Percentiles rank a stretch among this genome's conserved stretches.
phyloP scores from a whole-genome alignment of 1,140 invertebrate genomes.

The Amyelois transitella region DNA sequence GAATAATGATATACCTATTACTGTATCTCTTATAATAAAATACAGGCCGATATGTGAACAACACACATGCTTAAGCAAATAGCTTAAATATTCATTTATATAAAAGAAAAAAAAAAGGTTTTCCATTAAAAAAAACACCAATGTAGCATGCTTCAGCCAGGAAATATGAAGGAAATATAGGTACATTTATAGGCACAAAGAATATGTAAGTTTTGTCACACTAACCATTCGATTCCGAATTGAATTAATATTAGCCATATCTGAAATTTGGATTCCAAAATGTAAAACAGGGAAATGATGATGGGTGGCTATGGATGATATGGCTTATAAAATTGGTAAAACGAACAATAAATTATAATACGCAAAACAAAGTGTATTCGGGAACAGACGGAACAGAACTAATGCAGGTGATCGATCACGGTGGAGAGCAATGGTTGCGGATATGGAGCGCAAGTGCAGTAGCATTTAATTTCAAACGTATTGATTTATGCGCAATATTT shows the following conservation, averaged over 20 bases:
- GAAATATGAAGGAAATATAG: neutral
- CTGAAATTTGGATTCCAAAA: neutral
- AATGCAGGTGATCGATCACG: neutral
- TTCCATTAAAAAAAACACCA: neutral
- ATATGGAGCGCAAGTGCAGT: neutral
- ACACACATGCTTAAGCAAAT: neutral
- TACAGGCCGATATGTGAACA: too few relatives aligned
- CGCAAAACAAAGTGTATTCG: neutral
- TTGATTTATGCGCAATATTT: neutral
- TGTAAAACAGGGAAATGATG: neutral
- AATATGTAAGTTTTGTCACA: conserved; percentile 13
- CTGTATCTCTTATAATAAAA: too few relatives aligned
- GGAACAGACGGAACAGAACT: neutral
- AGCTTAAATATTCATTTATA: neutral
- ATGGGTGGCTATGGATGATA: neutral
- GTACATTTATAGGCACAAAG: neutral
- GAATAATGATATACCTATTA: too few relatives aligned
- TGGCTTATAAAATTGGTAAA: neutral
- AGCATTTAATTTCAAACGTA: neutral
- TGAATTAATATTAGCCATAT: conserved; percentile 53
- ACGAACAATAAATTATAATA: conserved; percentile 1
- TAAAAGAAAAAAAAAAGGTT: neutral
- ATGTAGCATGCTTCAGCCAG: neutral
- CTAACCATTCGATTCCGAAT: conserved; percentile 56
- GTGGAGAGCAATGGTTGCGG: neutral